Evolutionary conservation across 2,113 vertebrate species (phyloP).

Genomic region (Thalassoma bifasciatum): DNA sequence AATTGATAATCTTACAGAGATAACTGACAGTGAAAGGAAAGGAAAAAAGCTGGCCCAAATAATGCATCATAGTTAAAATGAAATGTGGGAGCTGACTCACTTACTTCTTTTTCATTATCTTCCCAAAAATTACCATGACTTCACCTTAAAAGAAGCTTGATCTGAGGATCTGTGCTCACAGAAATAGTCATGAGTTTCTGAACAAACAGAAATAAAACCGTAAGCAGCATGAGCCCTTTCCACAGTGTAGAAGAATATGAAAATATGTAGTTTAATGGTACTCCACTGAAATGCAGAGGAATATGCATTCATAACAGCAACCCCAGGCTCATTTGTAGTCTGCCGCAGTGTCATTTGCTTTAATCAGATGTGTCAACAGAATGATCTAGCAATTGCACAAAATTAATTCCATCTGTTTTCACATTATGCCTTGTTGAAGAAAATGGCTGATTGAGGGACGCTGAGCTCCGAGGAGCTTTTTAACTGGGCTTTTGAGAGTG

Average conservation of each 20-base stretch:
- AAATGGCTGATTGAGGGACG: neutral
- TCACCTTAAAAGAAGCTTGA: neutral
- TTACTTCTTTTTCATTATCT: neutral
- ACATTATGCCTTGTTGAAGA: constrained; percentile 25
- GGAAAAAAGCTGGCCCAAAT: neutral
- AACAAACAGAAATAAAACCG: constrained; percentile 9
- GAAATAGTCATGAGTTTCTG: neutral
- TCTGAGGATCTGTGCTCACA: neutral
- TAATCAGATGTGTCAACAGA: constrained; percentile 58
- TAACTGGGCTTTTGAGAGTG: neutral
- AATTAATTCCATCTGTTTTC: constrained; percentile 63
- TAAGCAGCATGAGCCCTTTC: neutral
- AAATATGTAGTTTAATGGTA: constrained; percentile 17
- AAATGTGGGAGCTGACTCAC: neutral
- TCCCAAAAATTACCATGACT: constrained; percentile 1
- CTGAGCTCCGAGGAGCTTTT: constrained; percentile 7
- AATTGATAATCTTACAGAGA: neutral
- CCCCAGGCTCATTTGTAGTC: constrained; percentile 35
- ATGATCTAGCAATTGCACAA: constrained; percentile 49
- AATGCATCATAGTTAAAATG: neutral
- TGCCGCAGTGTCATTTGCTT: constrained; percentile 46
- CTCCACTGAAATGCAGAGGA: constrained; percentile 3
- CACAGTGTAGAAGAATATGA: neutral
- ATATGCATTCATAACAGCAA: constrained; percentile 32
- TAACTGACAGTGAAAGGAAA: neutral